Evolutionary conservation across 2,888 invertebrate species (phyloP).

Genomic region (Drosophila ezoana): DNA sequence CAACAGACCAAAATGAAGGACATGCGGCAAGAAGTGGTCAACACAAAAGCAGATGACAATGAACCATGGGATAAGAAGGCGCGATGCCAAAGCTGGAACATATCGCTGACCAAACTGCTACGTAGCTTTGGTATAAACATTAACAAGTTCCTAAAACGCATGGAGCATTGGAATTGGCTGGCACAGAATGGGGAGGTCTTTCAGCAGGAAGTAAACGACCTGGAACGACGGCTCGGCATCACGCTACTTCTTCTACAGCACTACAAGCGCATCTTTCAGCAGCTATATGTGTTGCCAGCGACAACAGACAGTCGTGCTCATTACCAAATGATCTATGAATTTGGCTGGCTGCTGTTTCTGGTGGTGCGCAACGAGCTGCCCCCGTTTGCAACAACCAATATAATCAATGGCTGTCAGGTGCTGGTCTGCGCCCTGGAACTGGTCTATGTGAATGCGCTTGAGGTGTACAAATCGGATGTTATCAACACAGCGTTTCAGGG

Average conservation of each 20-base stretch:
- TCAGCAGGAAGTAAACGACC: conserved; percentile 45
- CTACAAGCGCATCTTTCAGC: conserved; percentile 56
- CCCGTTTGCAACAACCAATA: conserved; percentile 30
- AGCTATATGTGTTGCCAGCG: conserved; percentile 44
- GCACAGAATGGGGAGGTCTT: conserved; percentile 33
- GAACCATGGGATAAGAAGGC: conserved; percentile 17
- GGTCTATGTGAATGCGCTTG: conserved; percentile 63
- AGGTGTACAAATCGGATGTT: conserved; percentile 42
- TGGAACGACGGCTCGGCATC: conserved; percentile 47
- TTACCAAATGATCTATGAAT: conserved; percentile 60
- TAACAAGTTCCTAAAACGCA: conserved; percentile 43
- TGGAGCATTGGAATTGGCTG: conserved; percentile 64
- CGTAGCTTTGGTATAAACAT: conserved; percentile 52
- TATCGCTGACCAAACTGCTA: conserved; percentile 58
- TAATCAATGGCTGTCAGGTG: conserved; percentile 57
- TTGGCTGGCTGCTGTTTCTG: conserved; percentile 67
- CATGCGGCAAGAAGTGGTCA: conserved; percentile 20
- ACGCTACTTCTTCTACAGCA: conserved; percentile 43
- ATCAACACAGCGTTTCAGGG: conserved; percentile 51
- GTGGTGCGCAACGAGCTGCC: conserved; percentile 60
- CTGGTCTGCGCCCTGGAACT: conserved; percentile 63
- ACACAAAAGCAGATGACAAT: background rate
- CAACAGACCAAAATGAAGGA: conserved; percentile 54
- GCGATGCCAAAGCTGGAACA: conserved; percentile 56
- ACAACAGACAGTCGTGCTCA: conserved; percentile 25